A percentile compares a stretch with the other conserved stretches of the same genome.
phyloP scores from a whole-genome alignment of 2,113 vertebrate genomes.

The Hippocampus zosterae region DNA sequence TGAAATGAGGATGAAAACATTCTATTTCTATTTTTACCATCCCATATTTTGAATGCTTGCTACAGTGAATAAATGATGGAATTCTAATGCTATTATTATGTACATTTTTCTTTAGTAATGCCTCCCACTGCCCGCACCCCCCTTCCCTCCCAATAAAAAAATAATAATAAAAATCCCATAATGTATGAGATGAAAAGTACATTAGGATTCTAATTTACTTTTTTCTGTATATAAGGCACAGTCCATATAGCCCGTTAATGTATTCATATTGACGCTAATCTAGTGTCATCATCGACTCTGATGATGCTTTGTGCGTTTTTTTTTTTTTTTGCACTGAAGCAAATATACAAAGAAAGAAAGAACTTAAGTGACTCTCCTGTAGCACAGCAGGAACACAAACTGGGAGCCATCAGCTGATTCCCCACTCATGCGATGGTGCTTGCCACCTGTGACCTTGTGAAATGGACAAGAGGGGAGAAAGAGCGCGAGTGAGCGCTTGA shows the following conservation, averaged over 20 bases:
- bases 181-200: not conserved
- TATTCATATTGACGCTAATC: not conserved
- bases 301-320: no score
- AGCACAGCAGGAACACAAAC: constrained; percentile 18
- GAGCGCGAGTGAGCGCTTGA: constrained; percentile 22
- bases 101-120: no score
- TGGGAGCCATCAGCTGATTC: constrained; percentile 41
- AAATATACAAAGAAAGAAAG: no score
- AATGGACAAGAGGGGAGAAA: constrained; percentile 48
- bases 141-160: no score
- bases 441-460: constrained; percentile 59
- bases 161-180: not conserved
- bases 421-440: constrained; percentile 28
- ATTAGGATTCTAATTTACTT: not conserved
- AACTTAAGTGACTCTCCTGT: no score
- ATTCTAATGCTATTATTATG: no score
- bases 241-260: constrained; percentile 20
- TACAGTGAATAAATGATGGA: no score
- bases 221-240: constrained; percentile 25
- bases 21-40: no score
- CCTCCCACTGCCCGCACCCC: no score
- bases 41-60: no score
- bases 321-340: no score
- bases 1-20: not conserved
- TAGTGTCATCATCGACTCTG: no score